Base-by-base conservation (phyloP, 2,797 vertebrate species). In the Phylloscopus collybita region DNA sequence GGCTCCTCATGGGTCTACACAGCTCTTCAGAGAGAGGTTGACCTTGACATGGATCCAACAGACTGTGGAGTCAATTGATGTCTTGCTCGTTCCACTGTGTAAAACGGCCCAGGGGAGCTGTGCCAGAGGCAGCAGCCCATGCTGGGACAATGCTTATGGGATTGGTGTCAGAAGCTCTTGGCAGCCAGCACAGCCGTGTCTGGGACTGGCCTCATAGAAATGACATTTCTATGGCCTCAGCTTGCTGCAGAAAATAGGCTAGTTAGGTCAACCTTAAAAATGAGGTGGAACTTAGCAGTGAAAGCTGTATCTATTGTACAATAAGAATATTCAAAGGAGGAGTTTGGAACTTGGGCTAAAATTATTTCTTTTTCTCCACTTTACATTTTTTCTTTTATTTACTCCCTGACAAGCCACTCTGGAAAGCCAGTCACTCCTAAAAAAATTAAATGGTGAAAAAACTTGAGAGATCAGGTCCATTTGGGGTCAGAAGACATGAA, bases 291-390 rank as follows among this genome's bases (percentile, higher is more conserved):
- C 34, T 80, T 64, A 82, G 18, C 9, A 49, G 22, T 10, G 21
- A 78, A 76, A 51, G 16, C 9, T 11, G 1, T 25, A 50, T 71
- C 56, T 93, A 38, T 36, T 67, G 45, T 10, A 16, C 42, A 64
- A 44, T 15, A 44, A 59, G 71, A 74, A 80, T 57, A 64, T 54
- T 74, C 25, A 40, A 38, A 76, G 7, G 22, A 76, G 9, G 5
- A 4, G 21, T 56, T 65, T 72, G 50, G 47, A 80, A 88, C 61
- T 45, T 64, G 51, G 10, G 26, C 11, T 65, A 54, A 78, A 87
- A 17, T 10, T 0, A 16, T 61, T 29, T 53, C 0, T 32, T 72
- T 65, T 50, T 14, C 19, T 20, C 17, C 20, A 26, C 6, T 75
- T 86, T 18, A 13, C 4, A 11, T 53, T 20, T 85, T 73, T 61